A percentile compares a stretch with the other conserved stretches of the same genome.
phyloP scores from a whole-genome alignment of 2,888 invertebrate species.

The Prosapia bicincta region DNA sequence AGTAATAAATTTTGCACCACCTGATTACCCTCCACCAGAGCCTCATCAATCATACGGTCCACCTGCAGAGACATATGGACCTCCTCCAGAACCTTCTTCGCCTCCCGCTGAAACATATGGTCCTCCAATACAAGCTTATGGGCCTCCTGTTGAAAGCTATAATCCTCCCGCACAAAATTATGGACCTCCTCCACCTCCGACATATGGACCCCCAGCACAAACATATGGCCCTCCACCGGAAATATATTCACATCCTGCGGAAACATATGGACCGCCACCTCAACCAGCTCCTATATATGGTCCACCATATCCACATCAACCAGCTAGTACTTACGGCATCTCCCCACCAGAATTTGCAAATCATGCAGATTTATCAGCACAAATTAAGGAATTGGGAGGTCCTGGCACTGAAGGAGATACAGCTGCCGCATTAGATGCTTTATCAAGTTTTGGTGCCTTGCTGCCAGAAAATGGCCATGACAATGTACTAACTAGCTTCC shows the following conservation, averaged over 20 bases:
- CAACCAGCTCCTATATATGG: slow-evolving; percentile 34
- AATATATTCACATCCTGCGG: slow-evolving; percentile 14
- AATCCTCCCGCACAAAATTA: slow-evolving; percentile 43
- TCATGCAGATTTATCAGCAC: not conserved
- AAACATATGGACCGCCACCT: not conserved
- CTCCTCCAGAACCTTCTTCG: not conserved
- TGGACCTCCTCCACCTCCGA: slow-evolving; percentile 23
- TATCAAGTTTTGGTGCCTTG: slow-evolving; percentile 19
- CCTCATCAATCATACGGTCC: slow-evolving; percentile 6
- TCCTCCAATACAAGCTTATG: slow-evolving; percentile 2
- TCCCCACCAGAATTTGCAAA: not conserved
- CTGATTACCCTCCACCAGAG: not conserved
- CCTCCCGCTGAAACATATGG: slow-evolving; percentile 15
- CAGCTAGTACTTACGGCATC: not conserved
- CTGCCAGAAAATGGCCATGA: slow-evolving; percentile 4
- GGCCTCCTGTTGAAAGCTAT: not conserved
- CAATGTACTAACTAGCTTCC: not conserved
- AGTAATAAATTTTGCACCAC: slow-evolving; percentile 21
- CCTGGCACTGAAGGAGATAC: slow-evolving; percentile 15
- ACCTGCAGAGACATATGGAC: not conserved
- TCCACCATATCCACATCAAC: slow-evolving; percentile 45
- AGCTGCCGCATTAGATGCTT: slow-evolving; percentile 15
- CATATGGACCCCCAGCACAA: not conserved
- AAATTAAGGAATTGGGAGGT: not conserved
- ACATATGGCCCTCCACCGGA: slow-evolving; percentile 9